Evolutionary conservation across 1,140 invertebrate genomes (phyloP).

Genomic region (Tetraneura akinire): DNA sequence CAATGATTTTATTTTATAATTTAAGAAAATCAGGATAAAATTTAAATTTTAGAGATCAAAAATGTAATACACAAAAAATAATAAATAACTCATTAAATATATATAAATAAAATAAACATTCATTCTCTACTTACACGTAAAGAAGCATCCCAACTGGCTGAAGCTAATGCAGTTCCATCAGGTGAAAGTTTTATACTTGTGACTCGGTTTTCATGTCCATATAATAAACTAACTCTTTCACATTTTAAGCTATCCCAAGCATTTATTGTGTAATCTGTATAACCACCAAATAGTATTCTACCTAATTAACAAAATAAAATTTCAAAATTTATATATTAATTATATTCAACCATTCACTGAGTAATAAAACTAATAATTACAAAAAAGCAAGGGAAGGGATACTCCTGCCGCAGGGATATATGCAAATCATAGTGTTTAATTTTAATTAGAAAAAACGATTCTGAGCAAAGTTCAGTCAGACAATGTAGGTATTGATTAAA

Average conservation of each 20-base stretch:
- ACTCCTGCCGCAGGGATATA: too few species aligned
- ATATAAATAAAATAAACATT: background rate
- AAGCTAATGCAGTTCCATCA: slow-evolving; percentile 96
- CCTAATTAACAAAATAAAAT: slow-evolving; percentile 64
- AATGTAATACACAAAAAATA: too few species aligned
- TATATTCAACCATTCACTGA: background rate
- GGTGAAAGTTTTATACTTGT: slow-evolving; percentile 93
- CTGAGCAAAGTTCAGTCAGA: too few species aligned
- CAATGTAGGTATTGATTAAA: too few species aligned
- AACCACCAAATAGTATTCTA: slow-evolving; percentile 94
- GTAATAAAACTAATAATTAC: too few species aligned
- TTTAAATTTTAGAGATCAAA: too few species aligned
- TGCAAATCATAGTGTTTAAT: too few species aligned
- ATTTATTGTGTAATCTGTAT: slow-evolving; percentile 98
- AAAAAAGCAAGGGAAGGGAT: too few species aligned
- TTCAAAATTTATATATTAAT: background rate
- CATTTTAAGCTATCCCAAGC: slow-evolving; percentile 98
- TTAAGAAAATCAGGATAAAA: too few species aligned
- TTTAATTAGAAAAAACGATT: too few species aligned
- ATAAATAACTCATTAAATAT: too few species aligned
- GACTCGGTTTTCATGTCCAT: slow-evolving; percentile 97
- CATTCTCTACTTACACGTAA: slow-evolving; percentile 70
- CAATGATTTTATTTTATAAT: too few species aligned
- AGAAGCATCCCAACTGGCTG: slow-evolving; percentile 97
- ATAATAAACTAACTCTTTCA: slow-evolving; percentile 84